Evolutionary conservation across 2,797 vertebrate species (phyloP).

Genomic region (Otus scops): DNA sequence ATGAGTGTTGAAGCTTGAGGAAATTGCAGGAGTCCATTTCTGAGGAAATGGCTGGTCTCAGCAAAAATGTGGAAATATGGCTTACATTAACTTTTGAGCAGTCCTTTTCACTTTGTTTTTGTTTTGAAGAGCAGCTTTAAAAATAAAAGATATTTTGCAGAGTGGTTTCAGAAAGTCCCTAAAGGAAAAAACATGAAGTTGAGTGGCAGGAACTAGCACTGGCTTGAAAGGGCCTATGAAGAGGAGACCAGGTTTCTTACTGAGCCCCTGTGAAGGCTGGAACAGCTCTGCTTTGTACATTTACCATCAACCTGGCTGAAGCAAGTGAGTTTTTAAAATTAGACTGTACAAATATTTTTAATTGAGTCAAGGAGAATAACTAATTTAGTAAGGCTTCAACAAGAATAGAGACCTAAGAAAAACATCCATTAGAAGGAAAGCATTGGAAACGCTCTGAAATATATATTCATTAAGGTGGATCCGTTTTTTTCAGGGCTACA

Average conservation of each 20-base stretch:
- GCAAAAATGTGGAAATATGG: background rate
- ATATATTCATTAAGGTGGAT: background rate
- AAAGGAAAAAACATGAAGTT: background rate
- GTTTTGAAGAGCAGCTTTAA: background rate
- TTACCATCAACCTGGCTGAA: background rate
- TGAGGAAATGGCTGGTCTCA: background rate
- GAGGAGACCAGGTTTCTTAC: background rate
- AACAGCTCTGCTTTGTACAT: background rate
- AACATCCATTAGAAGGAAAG: background rate
- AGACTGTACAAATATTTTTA: background rate
- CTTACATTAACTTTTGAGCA: background rate
- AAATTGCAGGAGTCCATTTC: background rate
- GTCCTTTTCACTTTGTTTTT: background rate
- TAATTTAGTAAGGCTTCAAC: background rate
- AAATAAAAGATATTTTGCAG: background rate
- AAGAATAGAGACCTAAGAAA: background rate
- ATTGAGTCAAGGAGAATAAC: background rate
- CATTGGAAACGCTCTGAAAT: background rate
- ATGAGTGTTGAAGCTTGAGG: background rate
- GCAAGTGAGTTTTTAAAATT: background rate
- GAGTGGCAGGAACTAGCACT: background rate
- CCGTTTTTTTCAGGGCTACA: background rate
- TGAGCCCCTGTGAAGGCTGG: background rate
- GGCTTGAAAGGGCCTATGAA: background rate
- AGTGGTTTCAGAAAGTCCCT: background rate